Evolutionary conservation across 2,888 invertebrate genomes (phyloP), one percentile per base, ranked within the genome.

Genomic region (Eueremaeus valkanovi): DNA sequence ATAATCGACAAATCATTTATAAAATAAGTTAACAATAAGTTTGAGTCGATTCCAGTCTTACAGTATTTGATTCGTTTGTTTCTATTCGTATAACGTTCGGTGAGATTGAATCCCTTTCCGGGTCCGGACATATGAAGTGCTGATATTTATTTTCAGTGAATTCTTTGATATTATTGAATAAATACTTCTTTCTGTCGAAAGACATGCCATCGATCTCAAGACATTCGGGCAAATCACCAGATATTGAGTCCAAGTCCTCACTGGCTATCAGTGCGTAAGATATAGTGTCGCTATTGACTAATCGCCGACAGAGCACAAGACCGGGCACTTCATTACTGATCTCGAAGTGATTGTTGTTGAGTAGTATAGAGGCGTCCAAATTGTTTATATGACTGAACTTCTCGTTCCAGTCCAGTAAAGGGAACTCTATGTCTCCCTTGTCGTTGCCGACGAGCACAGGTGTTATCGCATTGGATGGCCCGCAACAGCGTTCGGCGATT

Each of bases 301-400:
- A 18, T 61, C 63, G 72, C 13, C 75, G 58, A 24, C 75, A 75
- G 21, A 72, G 42, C 16, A 75, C 61, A 51, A 72, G 72, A 24
- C 75, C 75, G 11, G 75, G 75, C 3, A 58, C 42, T 40, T 75
- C 75, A 16, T 72, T 75, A 31, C 63, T 61, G 31, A 75, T 73
- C 24, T 75, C 72, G 31, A 61, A 75, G 72, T 75, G 75, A 63
- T 61, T 55, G 31, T 75, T 75, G 29, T 18, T 45, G 8, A 6
- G 18, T 3, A 75, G 40, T n/a, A 75, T 45, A 18, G 5, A 11
- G 8, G 51, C 11, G 55, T 73, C 66, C 27, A 75, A 61, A 33
- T 75, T 72, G 21, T 58, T 40, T 3, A 75, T 75, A 18, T 45
- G 45, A 18, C 55, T 29, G 16, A 75, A 73, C 58, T 61, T 55